Base-by-base conservation (phyloP, 2,797 vertebrate genomes). In the Rhinogobio ventralis region DNA sequence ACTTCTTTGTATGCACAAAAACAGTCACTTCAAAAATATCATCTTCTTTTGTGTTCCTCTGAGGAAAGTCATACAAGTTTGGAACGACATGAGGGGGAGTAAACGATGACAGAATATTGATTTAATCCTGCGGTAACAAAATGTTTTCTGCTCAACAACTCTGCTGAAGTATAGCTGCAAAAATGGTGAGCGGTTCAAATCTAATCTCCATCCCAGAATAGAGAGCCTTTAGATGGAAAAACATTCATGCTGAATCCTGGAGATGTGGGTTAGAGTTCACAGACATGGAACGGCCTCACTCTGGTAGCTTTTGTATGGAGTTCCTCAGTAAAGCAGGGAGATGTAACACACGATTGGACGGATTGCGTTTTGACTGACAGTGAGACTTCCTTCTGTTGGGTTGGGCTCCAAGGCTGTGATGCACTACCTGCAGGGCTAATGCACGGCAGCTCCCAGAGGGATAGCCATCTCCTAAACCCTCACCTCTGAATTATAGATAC, bases 401-500 rank as follows among this genome's bases (percentile, higher is more conserved):
- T 88, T 51, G 68, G 72, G 82, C 77, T 87, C 79, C 78, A 45
- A 42, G 42, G 49, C 82, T 46, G 39, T 66, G 81, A 71, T 86
- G 39, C 55, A 28, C 81, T 89, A 86, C 85, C 84, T 88, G 82
- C 79, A 81, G 85, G 80, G 88, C 88, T 89, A 90, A 90, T 89
- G 87, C 86, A 83, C 30, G 28, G 84, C 53, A 53, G 67, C 78
- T 87, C 79, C 86, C 88, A 51, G 67, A 85, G 87, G 89, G 51
- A 85, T 78, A 69, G 25, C 77, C 87, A 89, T 88, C 89, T 92
- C 75, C 83, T 86, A 86, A 86, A 87, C 88, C 87, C 87, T 88
- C 81, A 83, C 76, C 66, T 77, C 79, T 90, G 55, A 89, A 90
- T 90, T 87, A 90, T 89, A 86, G 60, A 90, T 86, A 89, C 45